Evolutionary conservation across 2,113 vertebrate genomes (phyloP), one percentile per base, ranked within the genome.

Genomic region (Gymnogyps californianus): DNA sequence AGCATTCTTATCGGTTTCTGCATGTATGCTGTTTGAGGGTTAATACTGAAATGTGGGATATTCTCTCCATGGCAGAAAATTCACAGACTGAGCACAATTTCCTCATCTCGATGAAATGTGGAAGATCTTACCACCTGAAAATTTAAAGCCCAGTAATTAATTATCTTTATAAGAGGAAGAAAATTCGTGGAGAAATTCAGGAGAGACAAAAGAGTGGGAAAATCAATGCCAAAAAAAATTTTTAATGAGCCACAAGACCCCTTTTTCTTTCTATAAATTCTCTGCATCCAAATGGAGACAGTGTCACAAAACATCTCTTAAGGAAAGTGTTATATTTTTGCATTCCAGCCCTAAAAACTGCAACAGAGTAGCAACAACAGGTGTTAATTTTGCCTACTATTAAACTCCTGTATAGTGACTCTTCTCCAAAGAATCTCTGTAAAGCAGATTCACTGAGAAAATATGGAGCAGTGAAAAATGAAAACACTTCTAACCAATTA

Each of bases 11-110:
- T 6, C 3, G 3, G 12, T 17, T 79, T 65, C 59, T 80, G 22
- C 26, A 31, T 4, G 3, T 36, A 55, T 42, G 21, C 21, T 1
- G 0, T 42, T 57, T 42, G 7, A 36, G 15, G 9, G 44, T 38
- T 34, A 46, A 84, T 52, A 46, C 11, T 54, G 44, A 58, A 76
- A 55, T 6, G 7, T 42, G 47, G 26, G 7, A 36, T 34, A 76
- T 25, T 46, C 20, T 54, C 44, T 64, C 38, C n/a, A 5, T 6
- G 34, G 57, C 28, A 77, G 32, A 69, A 83, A 67, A 76, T 32
- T 31, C 36, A 76, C 24, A 85, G 16, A 36, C 29, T 29, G 40
- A 76, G 59, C 40, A 61, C 15, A 40, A 14, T n/a, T 93, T 59
- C 40, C 34, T 93, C 11, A n/a, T 47, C 32, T 44, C 22, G 59